Base-by-base conservation (phyloP, 2,797 vertebrate species). In the Diglossa cyanea region DNA sequence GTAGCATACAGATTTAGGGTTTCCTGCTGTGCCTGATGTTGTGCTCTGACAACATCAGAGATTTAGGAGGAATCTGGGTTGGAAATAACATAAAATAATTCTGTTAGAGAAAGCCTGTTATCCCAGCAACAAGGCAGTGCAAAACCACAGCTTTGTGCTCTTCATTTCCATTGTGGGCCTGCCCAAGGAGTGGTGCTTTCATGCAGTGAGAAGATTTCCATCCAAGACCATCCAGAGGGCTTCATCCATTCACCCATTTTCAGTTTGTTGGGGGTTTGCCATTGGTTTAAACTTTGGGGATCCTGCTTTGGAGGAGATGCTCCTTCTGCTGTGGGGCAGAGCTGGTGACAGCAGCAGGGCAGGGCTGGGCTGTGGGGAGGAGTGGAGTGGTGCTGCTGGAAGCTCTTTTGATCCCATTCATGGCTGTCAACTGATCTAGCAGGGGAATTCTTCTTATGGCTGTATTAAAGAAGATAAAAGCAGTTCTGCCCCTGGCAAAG, bases 91-190 rank as follows among this genome's bases (percentile, higher is more conserved):
- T 17, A 7, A 7, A 45, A 23, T 28, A 20, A 58, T 75, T 26
- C 40, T 33, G n/a, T 19, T 33, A 61, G 47, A 44, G n/a, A 70
- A 70, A 65, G 67, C 9, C 40, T 39, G 21, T 21, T 78, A 16
- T 30, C 47, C 47, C 75, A 45, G 31, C 40, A 45, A 2, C 0
- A 1, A 0, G 17, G 39, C 16, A 13, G 3, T 2, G 16, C n/a
- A 24, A 57, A 73, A 47, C 37, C 13, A 7, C 17, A 37, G 51
- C 74, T 91, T 25, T 3, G 6, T 20, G 57, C 57, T 44, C 23
- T 20, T 70, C 0, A 0, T 3, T 72, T 51, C 76, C 17, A 0
- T 17, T 0, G 0, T n/a, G n/a, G 23, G n/a, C 39, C 65, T 54
- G 63, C 39, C 61, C 35, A 39, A 42, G 57, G 47, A 68, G 17